Evolutionary conservation across 2,888 invertebrate species (phyloP), one percentile per base, ranked within the genome.

Genomic region (Zelleria hepariella): DNA sequence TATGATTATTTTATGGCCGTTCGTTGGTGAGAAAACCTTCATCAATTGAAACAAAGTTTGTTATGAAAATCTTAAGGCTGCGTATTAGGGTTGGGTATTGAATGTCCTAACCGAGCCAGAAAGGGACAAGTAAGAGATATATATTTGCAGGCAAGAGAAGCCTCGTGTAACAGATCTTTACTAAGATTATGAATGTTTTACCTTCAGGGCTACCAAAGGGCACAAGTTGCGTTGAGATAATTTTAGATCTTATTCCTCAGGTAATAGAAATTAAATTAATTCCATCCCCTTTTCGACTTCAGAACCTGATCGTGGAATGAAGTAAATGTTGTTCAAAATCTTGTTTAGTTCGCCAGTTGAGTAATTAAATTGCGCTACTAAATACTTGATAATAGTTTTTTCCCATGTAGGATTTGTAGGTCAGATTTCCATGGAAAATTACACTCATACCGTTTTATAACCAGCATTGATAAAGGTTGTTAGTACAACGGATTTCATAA

Each of bases 331-430:
- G 54, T 20, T 10, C 10, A 21, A 57, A 27, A 57, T 25, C 47
- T 49, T 48, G 57, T 1, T 48, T 57, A 21, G 23, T 48, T 57
- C 24, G 48, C 42, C 32, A 48, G 49, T 57, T 42, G 32, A 49
- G 23, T 25, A 10, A 25, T 23, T n/a, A 57, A 48, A 51, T 51
- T n/a, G 58, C 26, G 58, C 51, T 21, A 18, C 24, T 26, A 18
- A 54, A 54, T 4, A 21, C 53, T 7, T 18, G n/a, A 26, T 51
- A 58, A 58, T 58, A 10, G 26, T 58, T 54, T 54, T 54, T 54
- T 26, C n/a, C 54, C 25, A 18, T 54, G 15, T 18, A 54, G 24
- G 18, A 54, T 24, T 54, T 54, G 8, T 2, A n/a, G 18, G 10
- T 54, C n/a, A 18, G 18, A 24, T 25, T 54, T 42, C 32, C 10